Evolutionary conservation across 2,797 vertebrate genomes (phyloP), one percentile per base, ranked within the genome.

Genomic region (Leptatherina wallacei): DNA sequence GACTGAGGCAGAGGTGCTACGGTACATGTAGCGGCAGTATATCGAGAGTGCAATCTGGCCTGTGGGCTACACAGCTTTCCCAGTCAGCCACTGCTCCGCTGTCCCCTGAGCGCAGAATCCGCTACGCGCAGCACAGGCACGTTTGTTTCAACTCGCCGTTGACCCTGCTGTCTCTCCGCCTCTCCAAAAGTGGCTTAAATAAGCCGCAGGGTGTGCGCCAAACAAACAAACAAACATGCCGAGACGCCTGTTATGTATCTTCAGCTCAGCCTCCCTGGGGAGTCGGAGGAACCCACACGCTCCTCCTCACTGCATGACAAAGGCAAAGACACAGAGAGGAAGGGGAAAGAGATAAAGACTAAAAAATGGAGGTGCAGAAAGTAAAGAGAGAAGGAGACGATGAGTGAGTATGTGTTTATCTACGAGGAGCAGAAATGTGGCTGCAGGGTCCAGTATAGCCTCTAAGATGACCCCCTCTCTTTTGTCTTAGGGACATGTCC

Each of bases 171-270:
- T 73, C 80, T 61, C 59, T 60, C 22, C 14, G 58, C 63, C 80
- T 82, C 65, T 72, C 73, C 47, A 80, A 84, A 89, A 89, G 73
- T 71, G 77, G 62, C 78, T 86, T 70, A 80, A 91, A 87, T 84
- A 61, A 89, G 87, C 90, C 27, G 66, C 66, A 61, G 87, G 77
- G 65, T 44, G 65, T 32, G 47, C 0, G 51, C 55, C 73, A 81
- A 62, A 73, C 80, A 82, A 77, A 82, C 82, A 90, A 82, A 88
- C 85, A 87, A 88, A 87, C 74, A 78, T 68, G 82, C 81, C 79
- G 81, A 84, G 81, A 77, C 8, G 29, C 42, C 71, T 72, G 81
- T 82, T 81, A 69, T 78, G 59, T 56, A 63, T 91, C 73, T 30
- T 51, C 69, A 4, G 55, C 69, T 58, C 65, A 16, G 65, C 33